Conservation (phyloP, 2,113 vertebrate species). For the Poecile atricapillus region DNA sequence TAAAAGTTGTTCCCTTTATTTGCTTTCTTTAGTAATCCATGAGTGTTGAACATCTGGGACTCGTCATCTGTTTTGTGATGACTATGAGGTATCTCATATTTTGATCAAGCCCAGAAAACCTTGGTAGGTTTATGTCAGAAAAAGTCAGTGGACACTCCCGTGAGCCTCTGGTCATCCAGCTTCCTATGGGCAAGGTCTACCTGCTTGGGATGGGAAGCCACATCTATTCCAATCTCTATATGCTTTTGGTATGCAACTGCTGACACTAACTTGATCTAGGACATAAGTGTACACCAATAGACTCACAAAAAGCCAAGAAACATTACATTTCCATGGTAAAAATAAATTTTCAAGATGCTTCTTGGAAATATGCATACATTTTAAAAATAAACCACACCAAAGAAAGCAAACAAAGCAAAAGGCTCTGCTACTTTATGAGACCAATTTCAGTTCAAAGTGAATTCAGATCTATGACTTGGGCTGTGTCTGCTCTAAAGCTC, state of each 20-base stretch:
- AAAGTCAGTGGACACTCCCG: neutral
- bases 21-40: constrained; percentile 46
- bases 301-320: neutral
- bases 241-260: neutral
- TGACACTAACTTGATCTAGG: neutral
- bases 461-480: neutral
- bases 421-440: constrained; percentile 10
- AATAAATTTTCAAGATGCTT: constrained; percentile 29
- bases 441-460: neutral
- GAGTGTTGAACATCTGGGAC: constrained; percentile 37
- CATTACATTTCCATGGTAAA: constrained; percentile 15
- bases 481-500: neutral
- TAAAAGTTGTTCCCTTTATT: constrained; percentile 29
- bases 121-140: neutral
- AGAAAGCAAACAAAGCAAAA: constrained; percentile 45
- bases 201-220: neutral
- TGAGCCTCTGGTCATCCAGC: neutral
- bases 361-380: constrained; percentile 35
- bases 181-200: neutral
- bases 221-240: neutral
- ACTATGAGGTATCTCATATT: neutral
- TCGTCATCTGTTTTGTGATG: constrained; percentile 21
- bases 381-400: constrained; percentile 40
- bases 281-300: neutral
- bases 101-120: constrained; percentile 4